A percentile compares a stretch with the other conserved stretches of the same genome.
These are phyloP conservation scores for Sarcophaga subvicina DNA, from an alignment of 2,888 invertebrate genomes.

Conservation along the genomic window DNA sequence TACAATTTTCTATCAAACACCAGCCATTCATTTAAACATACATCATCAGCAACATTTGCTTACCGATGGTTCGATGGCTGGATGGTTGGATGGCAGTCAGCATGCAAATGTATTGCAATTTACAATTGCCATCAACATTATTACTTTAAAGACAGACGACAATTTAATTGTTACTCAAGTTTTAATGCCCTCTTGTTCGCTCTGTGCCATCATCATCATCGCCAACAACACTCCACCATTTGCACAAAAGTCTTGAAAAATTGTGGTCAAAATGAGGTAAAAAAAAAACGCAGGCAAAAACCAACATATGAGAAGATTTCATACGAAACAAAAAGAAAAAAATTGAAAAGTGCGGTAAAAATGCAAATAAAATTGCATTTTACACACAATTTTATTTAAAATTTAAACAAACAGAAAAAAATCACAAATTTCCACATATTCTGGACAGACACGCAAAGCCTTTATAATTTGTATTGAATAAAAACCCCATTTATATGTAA, in stretches of 20 bases:
- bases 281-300: constrained; percentile 12
- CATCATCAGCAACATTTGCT: constrained; percentile 44
- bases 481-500: constrained; percentile 44
- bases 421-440: constrained; percentile 48
- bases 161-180: constrained; percentile 66
- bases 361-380: constrained; percentile 67
- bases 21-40: constrained; percentile 34
- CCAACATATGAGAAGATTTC: neutral
- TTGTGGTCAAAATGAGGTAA: constrained; percentile 55
- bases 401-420: neutral
- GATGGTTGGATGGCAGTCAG: neutral
- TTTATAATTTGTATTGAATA: constrained; percentile 47
- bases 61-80: too few relatives aligned
- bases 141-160: constrained; percentile 50
- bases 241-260: constrained; percentile 41
- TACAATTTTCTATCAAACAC: neutral
- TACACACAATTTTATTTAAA: constrained; percentile 43
- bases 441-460: constrained; percentile 32
- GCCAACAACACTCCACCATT: neutral
- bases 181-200: constrained; percentile 45
- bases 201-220: neutral
- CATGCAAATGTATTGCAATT: too few relatives aligned
- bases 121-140: constrained; percentile 2
- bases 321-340: constrained; percentile 31
- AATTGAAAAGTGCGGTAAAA: constrained; percentile 43